A percentile compares a stretch with the other conserved stretches of the same genome.
Conservation (phyloP, 2,797 vertebrate species). For the Cirrhinus mrigala region DNA sequence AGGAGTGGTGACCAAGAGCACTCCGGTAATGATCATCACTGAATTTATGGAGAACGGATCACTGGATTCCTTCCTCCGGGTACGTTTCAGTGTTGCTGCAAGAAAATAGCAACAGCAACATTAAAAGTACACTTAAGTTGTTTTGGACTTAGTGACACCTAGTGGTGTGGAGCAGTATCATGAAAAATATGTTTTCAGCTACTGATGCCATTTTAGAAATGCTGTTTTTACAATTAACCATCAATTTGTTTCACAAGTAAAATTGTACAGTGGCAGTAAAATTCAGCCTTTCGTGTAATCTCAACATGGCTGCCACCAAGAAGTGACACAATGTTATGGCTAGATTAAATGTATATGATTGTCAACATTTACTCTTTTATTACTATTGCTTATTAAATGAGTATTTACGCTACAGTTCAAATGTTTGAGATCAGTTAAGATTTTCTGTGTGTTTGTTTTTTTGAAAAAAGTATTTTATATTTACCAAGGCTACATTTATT, state of each 20-base stretch:
- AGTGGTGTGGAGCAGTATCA: not conserved
- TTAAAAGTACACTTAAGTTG: not conserved
- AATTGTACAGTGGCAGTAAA: not conserved
- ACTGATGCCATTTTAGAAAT: not conserved
- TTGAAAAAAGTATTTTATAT: not conserved
- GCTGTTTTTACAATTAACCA: not conserved
- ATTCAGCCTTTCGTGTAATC: not conserved
- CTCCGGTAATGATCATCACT: slow-evolving; percentile 89
- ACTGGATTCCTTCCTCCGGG: slow-evolving; percentile 88
- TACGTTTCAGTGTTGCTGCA: slow-evolving; percentile 63
- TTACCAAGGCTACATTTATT: not conserved
- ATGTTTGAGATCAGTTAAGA: not conserved
- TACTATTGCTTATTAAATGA: not conserved
- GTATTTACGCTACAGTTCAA: not conserved
- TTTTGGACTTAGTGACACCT: slow-evolving; percentile 10
- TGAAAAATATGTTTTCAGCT: not conserved
- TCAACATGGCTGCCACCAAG: not conserved
- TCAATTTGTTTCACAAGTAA: not conserved
- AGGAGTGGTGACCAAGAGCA: slow-evolving; percentile 90
- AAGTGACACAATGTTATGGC: not conserved
- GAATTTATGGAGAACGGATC: slow-evolving; percentile 94
- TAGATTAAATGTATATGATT: not conserved
- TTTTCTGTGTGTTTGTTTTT: not conserved
- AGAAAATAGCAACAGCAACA: not conserved
- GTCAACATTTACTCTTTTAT: not conserved